phyloP scores from a whole-genome alignment of 2,888 invertebrate species.

The Meteorus cinctellus region DNA sequence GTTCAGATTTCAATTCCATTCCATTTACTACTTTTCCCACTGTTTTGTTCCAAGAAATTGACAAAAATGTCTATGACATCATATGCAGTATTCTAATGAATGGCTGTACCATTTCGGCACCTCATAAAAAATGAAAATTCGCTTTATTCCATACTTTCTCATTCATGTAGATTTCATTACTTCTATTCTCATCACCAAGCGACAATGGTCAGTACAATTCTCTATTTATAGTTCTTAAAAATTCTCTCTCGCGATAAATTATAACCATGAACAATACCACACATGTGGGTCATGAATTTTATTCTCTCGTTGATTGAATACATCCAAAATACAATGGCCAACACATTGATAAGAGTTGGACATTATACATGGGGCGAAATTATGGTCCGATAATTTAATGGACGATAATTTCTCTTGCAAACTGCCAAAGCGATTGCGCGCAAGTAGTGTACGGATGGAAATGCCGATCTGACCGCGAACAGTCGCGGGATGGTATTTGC shows the following conservation, averaged over 20 bases:
- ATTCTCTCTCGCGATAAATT: background rate
- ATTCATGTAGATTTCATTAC: no score
- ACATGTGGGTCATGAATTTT: background rate
- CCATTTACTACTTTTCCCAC: background rate
- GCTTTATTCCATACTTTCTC: no score
- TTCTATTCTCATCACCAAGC: no score
- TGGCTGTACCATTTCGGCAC: no score
- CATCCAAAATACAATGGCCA: background rate
- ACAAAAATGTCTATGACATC: no score
- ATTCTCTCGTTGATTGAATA: background rate
- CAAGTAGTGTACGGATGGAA: conserved; percentile 25
- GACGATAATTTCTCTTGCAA: conserved; percentile 40
- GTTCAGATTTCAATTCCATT: background rate
- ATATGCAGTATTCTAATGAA: no score
- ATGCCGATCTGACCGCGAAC: background rate
- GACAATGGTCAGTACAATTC: no score
- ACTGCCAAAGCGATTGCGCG: conserved; percentile 40
- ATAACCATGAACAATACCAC: background rate
- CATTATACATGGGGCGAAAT: background rate
- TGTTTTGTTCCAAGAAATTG: background rate
- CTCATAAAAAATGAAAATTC: no score
- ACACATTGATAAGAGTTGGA: background rate
- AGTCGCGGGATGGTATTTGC: conserved; percentile 40
- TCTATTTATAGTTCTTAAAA: no score
- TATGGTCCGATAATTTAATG: conserved; percentile 29